phyloP scores from a whole-genome alignment of 2,113 vertebrate genomes.

The Pseudorectes ferrugineus region DNA sequence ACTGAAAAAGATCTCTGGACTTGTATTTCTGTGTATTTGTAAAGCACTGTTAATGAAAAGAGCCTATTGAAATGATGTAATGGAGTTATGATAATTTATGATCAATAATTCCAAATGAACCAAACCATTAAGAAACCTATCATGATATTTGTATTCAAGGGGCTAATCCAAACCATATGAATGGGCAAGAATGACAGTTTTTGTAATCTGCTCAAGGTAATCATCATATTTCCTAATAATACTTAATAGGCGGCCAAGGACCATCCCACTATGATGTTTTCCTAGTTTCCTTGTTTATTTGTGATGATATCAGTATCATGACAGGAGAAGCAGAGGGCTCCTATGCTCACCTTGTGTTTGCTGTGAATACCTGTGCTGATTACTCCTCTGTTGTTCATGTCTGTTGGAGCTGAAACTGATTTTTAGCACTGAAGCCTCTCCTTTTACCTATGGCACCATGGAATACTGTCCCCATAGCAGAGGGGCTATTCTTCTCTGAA shows the following conservation, averaged over 20 bases:
- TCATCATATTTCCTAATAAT: neutral
- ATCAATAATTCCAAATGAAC: fast-evolving
- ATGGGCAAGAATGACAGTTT: neutral
- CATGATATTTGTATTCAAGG: fast-evolving
- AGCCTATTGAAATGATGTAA: fast-evolving
- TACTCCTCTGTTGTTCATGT: neutral
- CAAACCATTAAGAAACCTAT: neutral
- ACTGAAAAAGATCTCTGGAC: neutral
- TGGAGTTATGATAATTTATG: neutral
- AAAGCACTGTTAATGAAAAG: neutral
- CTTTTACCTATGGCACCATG: neutral
- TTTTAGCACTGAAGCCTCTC: neutral
- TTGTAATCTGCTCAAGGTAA: neutral
- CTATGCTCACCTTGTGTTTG: neutral
- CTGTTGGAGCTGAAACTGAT: neutral
- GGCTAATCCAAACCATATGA: neutral
- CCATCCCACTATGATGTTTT: neutral
- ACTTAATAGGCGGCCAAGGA: neutral
- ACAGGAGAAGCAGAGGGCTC: neutral
- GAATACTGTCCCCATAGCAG: neutral
- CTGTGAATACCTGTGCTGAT: neutral
- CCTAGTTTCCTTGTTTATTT: neutral
- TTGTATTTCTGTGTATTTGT: neutral
- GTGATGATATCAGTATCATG: neutral
- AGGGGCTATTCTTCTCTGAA: neutral